Conservation (phyloP, 2,888 invertebrate genomes). For the Suillia variegata region DNA sequence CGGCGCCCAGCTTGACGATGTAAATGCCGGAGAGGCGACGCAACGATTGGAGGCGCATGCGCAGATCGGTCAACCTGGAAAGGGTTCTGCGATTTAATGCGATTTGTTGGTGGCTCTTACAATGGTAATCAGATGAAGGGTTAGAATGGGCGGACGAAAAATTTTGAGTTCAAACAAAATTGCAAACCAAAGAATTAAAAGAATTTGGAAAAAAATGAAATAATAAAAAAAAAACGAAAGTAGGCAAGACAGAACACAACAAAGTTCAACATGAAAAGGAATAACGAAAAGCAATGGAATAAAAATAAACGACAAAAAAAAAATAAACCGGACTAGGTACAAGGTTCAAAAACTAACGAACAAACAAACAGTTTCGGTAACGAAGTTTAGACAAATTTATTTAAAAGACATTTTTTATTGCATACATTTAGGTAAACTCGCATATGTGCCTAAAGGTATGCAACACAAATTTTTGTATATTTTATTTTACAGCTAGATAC, state of each 20-base stretch:
- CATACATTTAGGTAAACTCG: too few relatives aligned
- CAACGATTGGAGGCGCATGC: slow-evolving; percentile 79
- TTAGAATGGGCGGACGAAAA: slow-evolving; percentile 61
- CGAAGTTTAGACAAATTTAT: too few relatives aligned
- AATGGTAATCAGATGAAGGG: slow-evolving; percentile 43
- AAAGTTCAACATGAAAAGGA: not conserved
- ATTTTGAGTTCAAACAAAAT: slow-evolving; percentile 54
- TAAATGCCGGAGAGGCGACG: slow-evolving; percentile 83
- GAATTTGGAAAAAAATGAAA: not conserved
- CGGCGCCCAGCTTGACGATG: slow-evolving; percentile 79
- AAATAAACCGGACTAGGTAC: too few relatives aligned
- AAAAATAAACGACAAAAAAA: too few relatives aligned
- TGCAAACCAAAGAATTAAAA: slow-evolving; percentile 40
- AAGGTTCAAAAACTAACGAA: too few relatives aligned
- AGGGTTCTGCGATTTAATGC: slow-evolving; percentile 57
- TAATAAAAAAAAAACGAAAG: slow-evolving; percentile 2
- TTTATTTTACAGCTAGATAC: too few relatives aligned
- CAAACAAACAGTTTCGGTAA: too few relatives aligned
- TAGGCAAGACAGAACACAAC: not conserved
- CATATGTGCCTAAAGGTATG: too few relatives aligned
- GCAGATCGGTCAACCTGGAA: slow-evolving; percentile 75
- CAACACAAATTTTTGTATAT: too few relatives aligned
- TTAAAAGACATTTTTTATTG: too few relatives aligned
- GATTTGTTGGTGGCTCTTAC: slow-evolving; percentile 36
- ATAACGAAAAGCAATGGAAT: not conserved